Conservation (phyloP, 2,113 vertebrate species). For the Oceanites oceanicus region DNA sequence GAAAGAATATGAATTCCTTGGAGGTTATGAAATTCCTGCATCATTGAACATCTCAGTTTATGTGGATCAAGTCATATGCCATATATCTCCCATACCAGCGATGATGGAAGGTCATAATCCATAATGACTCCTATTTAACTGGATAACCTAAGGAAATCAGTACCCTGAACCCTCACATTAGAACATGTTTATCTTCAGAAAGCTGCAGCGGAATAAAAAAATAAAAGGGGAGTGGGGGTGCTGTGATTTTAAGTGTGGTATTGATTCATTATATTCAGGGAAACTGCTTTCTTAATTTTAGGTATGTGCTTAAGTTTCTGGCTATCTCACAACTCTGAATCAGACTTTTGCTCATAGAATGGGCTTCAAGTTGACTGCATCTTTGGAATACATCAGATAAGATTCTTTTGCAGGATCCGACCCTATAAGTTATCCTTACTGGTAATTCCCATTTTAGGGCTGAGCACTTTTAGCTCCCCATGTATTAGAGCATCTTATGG, state of each 20-base stretch:
- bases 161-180: not conserved
- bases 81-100: not conserved
- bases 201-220: not conserved
- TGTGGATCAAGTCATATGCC: not conserved
- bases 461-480: not conserved
- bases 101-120: not conserved
- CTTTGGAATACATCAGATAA: not conserved
- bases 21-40: conserved; percentile 30
- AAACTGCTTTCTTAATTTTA: not conserved
- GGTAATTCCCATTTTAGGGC: not conserved
- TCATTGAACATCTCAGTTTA: conserved; percentile 26
- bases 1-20: conserved; percentile 23
- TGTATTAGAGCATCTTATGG: not conserved
- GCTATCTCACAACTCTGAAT: not conserved
- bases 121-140: not conserved
- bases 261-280: not conserved
- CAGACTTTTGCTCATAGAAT: not conserved
- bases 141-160: not conserved
- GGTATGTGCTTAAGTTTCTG: not conserved
- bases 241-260: not conserved
- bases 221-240: rapidly evolving
- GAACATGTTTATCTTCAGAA: not conserved
- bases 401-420: not conserved
- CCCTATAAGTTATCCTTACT: not conserved
- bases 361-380: not conserved